Percentiles rank a stretch among this genome's conserved stretches.
phyloP scores from a whole-genome alignment of 92 coral and sea anemone genomes.

The Metridium senile region DNA sequence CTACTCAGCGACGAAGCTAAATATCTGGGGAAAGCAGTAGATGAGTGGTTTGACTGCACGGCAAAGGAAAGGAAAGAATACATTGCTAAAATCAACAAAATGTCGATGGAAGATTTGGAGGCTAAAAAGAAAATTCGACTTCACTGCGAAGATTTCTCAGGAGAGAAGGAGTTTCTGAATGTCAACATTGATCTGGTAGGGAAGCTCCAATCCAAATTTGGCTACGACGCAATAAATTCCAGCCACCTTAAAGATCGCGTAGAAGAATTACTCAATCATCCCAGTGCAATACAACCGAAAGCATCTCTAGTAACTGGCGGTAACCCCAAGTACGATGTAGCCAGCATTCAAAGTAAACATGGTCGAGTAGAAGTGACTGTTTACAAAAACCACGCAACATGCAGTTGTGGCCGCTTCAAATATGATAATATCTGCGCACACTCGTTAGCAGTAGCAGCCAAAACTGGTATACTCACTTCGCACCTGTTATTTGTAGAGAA shows the following conservation, averaged over 20 bases:
- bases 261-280: not conserved
- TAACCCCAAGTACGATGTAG: not conserved
- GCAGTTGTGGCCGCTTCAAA: too few species aligned
- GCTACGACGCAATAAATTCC: conserved; percentile 15
- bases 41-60: conserved; percentile 55
- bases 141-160: not conserved
- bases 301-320: not conserved
- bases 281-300: conserved; percentile 2
- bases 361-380: too few species aligned
- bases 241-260: not conserved
- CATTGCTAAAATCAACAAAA: conserved; percentile 33
- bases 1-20: conserved; percentile 24
- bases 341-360: conserved; percentile 11
- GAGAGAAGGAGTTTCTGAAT: not conserved
- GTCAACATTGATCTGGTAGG: not conserved
- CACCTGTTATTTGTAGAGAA: too few species aligned
- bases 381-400: too few species aligned
- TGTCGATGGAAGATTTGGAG: conserved; percentile 39
- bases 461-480: too few species aligned
- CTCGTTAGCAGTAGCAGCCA: too few species aligned
- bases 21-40: conserved; percentile 38
- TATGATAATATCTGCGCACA: too few species aligned
- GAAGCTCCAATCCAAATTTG: not conserved
- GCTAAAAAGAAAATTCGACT: conserved; percentile 16
- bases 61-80: conserved; percentile 32